These are phyloP conservation scores for Drosophila trapezifrons DNA, from an alignment of 1,140 invertebrate species.

Conservation along the genomic window DNA sequence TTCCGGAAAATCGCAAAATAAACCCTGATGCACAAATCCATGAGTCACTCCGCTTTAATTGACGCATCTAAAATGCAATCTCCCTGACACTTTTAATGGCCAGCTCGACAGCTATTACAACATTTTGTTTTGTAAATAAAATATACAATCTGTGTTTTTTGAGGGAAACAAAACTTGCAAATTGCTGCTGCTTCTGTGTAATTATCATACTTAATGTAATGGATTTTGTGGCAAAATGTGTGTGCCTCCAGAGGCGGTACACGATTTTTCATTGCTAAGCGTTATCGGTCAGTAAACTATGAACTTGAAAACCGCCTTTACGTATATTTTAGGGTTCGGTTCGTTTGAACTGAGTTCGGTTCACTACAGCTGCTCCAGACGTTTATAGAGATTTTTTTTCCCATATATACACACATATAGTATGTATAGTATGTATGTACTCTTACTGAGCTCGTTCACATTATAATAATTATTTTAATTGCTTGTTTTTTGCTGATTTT, in stretches of 20 bases:
- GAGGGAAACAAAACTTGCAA: neutral
- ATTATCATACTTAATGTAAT: conserved; percentile 30
- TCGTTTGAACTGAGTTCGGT: conserved; percentile 10
- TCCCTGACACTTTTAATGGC: conserved; percentile 21
- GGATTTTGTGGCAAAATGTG: conserved; percentile 2
- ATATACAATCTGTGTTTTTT: conserved; percentile 1
- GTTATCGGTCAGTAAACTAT: conserved; percentile 77
- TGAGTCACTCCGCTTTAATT: conserved; percentile 20
- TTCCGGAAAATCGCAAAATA: conserved; percentile 4
- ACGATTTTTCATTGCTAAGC: conserved; percentile 38
- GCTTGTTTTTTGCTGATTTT: conserved; percentile 31
- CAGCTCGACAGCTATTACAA: conserved; percentile 42
- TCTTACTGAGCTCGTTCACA: conserved; percentile 14
- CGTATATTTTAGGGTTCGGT: conserved; percentile 9
- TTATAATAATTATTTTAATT: conserved; percentile 52
- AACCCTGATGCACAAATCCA: neutral
- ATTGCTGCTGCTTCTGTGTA: conserved; percentile 4
- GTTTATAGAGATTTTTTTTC: conserved; percentile 5
- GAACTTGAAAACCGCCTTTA: conserved; percentile 61
- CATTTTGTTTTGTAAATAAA: conserved; percentile 30
- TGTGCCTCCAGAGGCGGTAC: conserved; percentile 9
- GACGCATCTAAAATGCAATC: conserved; percentile 26
- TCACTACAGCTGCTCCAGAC: conserved; percentile 16
- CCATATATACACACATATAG: neutral
- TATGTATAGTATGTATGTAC: neutral